Conservation (phyloP, 23 tunicate genomes). For the Aplidium turbinatum region DNA sequence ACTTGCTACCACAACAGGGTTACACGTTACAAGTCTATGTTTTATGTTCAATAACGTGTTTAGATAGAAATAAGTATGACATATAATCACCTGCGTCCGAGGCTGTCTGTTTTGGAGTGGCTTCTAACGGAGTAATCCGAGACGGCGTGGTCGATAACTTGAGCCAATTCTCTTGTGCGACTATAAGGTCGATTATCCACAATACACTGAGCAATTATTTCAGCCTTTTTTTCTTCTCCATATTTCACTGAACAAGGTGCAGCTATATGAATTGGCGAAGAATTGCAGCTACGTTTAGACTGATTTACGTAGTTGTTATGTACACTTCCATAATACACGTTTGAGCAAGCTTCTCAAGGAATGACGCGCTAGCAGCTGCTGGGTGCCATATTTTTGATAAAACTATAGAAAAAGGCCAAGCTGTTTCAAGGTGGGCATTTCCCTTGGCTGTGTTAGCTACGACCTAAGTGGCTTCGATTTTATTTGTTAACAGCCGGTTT, state of each 20-base stretch:
- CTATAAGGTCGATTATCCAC: slow-evolving; percentile 63
- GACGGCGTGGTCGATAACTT: slow-evolving; percentile 56
- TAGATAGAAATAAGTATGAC: no score
- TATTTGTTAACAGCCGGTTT: no score
- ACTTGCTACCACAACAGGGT: no score
- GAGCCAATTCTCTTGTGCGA: slow-evolving; percentile 56
- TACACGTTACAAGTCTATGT: not conserved
- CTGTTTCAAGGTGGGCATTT: no score
- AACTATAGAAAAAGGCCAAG: no score
- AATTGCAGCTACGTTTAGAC: not conserved
- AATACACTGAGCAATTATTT: slow-evolving; percentile 48
- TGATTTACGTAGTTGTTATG: not conserved
- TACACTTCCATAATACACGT: not conserved
- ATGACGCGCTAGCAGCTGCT: no score
- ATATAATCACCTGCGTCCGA: slow-evolving; percentile 75
- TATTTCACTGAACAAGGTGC: slow-evolving; percentile 50
- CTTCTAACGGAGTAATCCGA: slow-evolving; percentile 24
- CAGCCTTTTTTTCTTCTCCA: slow-evolving; percentile 66
- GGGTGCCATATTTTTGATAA: no score
- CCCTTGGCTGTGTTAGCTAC: no score
- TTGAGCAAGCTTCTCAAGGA: not conserved
- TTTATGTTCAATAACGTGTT: no score
- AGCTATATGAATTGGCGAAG: not conserved
- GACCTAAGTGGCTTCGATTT: no score
- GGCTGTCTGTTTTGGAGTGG: slow-evolving; percentile 36